Base-by-base conservation (phyloP, 2,113 vertebrate species). In the Rhinoptilus africanus region DNA sequence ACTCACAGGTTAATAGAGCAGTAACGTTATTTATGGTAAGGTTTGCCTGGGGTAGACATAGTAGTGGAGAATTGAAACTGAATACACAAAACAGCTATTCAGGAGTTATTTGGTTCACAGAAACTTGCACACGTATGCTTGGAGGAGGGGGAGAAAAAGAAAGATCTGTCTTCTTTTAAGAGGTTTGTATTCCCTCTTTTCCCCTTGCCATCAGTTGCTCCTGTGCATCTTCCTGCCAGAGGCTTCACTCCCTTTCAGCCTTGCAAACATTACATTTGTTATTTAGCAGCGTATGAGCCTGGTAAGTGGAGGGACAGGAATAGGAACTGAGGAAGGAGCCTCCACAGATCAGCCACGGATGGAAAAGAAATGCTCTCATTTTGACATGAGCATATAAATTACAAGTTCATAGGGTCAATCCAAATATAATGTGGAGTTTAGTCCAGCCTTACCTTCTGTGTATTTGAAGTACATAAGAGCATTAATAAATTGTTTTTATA, bases 401-500 rank as follows among this genome's bases (percentile, higher is more conserved):
- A 57, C 53, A 41, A 89, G 92, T 93, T 96, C 91, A 77, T 12
- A 43, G 63, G 89, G 93, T 96, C 93, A 91, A 67, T 91, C 87
- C 89, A 92, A 96, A 94, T 91, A 95, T 92, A 91, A 94, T 72
- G 79, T 85, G 60, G 76, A 96, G 93, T 97, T 92, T 68, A 91
- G 85, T 92, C 79, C 63, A 60, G 43, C 30, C 51, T 84, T 93
- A 85, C 48, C 48, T 89, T 48, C 79, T 91, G 68, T 92, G 48
- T 94, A 69, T 91, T 81, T 88, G 66, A 87, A 75, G 60, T 90
- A 54, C 27, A 4, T 68, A 86, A 89, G 60, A 84, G 35, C 69
- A 81, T 93, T 96, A 92, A 95, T 93, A 93, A 92, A 92, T 85
- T 84, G 73, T 85, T 94, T 94, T 92, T 93, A 86, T 89, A 93